phyloP scores from a whole-genome alignment of 2,888 invertebrate species.

The Epirrhoe alternata region DNA sequence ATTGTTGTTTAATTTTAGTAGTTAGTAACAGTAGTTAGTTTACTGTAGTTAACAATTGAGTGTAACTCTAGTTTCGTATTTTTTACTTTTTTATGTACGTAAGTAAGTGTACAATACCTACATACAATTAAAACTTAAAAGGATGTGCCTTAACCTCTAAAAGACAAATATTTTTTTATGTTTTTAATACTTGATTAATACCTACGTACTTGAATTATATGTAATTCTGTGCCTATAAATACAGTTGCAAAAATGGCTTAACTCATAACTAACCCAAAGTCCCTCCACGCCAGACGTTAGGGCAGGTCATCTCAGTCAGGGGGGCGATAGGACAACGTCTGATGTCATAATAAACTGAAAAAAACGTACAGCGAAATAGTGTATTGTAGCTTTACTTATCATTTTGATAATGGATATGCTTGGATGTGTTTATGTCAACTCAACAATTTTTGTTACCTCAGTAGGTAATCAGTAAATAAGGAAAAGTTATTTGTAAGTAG shows the following conservation, averaged over 20 bases:
- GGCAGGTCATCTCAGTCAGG: constrained; percentile 65
- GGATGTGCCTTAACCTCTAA: background rate
- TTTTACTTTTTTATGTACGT: background rate
- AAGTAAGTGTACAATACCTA: background rate
- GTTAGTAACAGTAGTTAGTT: background rate
- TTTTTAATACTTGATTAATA: too few relatives aligned
- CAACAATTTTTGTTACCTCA: background rate
- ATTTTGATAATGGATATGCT: background rate
- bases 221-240: constrained; percentile 2
- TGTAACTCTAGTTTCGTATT: background rate
- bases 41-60: background rate
- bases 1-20: constrained; percentile 6
- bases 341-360: constrained; percentile 32
- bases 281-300: constrained; percentile 59
- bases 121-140: background rate
- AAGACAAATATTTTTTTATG: background rate
- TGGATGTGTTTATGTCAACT: background rate
- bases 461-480: too few relatives aligned
- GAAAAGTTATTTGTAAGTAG: too few relatives aligned
- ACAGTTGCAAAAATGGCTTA: background rate
- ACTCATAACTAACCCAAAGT: background rate
- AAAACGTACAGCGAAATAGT: background rate
- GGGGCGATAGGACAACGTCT: constrained; percentile 42
- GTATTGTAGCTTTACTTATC: background rate
- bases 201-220: too few relatives aligned